Evolutionary conservation across 2,113 vertebrate genomes (phyloP).

Genomic region (Bagarius yarrelli): DNA sequence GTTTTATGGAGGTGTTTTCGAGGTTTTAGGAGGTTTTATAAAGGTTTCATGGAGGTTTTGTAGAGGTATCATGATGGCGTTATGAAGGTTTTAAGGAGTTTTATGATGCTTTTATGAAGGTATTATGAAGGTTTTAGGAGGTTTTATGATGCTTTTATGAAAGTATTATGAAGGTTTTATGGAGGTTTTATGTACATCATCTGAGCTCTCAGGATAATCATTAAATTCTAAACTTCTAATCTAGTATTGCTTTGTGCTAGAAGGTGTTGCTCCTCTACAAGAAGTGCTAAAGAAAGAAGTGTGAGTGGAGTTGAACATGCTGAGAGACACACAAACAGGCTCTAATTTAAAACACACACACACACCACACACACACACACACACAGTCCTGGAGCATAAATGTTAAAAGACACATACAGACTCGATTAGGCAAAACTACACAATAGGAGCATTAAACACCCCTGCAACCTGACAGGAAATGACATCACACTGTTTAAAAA

Average conservation of each 20-base stretch:
- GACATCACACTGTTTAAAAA: constrained; percentile 16
- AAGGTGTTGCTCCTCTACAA: not conserved
- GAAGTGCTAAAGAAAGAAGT: not conserved
- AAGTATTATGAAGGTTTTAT: not conserved
- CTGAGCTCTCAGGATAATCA: not conserved
- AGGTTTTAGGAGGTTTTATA: too few relatives aligned
- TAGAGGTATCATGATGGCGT: too few relatives aligned
- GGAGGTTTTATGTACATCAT: not conserved
- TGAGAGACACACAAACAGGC: too few relatives aligned
- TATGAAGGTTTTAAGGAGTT: too few relatives aligned
- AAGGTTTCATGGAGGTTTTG: too few relatives aligned
- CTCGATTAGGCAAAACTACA: not conserved
- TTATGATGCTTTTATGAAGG: too few relatives aligned
- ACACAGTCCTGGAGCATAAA: too few relatives aligned
- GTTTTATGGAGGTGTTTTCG: too few relatives aligned
- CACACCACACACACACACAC: not conserved
- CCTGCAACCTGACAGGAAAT: not conserved
- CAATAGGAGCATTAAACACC: not conserved
- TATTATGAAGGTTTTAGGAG: not conserved
- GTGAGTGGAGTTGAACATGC: too few relatives aligned
- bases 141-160: not conserved
- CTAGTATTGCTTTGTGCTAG: not conserved
- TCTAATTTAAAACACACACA: too few relatives aligned
- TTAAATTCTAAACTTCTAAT: not conserved
- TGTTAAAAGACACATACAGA: too few relatives aligned